These are phyloP conservation scores for Cryptosula pallasiana DNA, from an alignment of 2,888 invertebrate genomes.

Conservation along the genomic window DNA sequence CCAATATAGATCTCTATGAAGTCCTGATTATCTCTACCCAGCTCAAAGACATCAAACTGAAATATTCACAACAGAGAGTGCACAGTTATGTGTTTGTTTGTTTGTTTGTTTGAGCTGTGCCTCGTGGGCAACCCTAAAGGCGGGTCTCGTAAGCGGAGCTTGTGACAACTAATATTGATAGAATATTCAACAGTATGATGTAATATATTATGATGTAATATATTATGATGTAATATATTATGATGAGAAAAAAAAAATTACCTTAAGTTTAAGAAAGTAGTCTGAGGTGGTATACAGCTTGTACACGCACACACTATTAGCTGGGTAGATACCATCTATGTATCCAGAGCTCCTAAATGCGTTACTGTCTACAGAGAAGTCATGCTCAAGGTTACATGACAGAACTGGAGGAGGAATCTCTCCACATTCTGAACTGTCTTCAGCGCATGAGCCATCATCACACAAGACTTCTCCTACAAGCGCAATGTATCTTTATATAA, in stretches of 20 bases:
- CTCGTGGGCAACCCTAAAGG: too few species aligned
- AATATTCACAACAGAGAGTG: neutral
- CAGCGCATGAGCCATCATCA: neutral
- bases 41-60: neutral
- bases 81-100: too few species aligned
- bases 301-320: constrained; percentile 1
- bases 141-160: too few species aligned
- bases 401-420: neutral
- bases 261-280: constrained; percentile 13
- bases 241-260: too few species aligned
- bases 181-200: too few species aligned
- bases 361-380: neutral
- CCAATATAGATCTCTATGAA: constrained; percentile 14
- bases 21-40: neutral
- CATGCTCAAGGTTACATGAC: neutral
- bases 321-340: neutral
- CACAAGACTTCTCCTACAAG: neutral
- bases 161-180: too few species aligned
- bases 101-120: too few species aligned
- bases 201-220: too few species aligned
- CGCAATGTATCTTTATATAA: too few species aligned
- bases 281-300: neutral
- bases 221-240: too few species aligned
- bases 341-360: constrained; percentile 6
- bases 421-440: neutral